Evolutionary conservation across 2,113 vertebrate genomes (phyloP).

Genomic region (Edolisoma coerulescens): DNA sequence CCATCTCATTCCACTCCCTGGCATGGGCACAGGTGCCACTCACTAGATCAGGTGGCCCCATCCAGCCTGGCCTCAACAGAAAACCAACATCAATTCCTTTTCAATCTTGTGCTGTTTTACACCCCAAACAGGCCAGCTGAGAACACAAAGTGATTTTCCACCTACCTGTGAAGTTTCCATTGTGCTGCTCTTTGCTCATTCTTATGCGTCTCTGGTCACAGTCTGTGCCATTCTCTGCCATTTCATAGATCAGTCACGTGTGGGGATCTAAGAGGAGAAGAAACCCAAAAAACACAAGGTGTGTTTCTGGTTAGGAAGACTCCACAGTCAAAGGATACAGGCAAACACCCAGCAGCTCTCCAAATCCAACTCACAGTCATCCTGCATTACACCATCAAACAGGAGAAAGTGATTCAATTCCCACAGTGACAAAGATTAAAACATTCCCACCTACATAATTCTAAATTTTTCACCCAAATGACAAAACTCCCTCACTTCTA

Average conservation of each 20-base stretch:
- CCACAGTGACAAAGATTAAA: constrained; percentile 12
- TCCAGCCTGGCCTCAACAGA: not conserved
- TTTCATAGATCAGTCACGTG: constrained; percentile 76
- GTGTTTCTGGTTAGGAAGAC: not conserved
- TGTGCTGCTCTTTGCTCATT: constrained; percentile 86
- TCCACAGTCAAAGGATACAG: not conserved
- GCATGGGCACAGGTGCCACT: not conserved
- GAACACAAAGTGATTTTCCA: not conserved
- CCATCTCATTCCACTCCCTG: not conserved
- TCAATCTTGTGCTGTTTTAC: not conserved
- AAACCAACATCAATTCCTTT: not conserved
- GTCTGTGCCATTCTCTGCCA: constrained; percentile 93
- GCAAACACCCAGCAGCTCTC: not conserved
- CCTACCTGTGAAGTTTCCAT: constrained; percentile 89
- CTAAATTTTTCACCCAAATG: not conserved
- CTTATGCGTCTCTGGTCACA: constrained; percentile 87
- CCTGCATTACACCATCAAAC: not conserved
- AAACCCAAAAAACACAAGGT: not conserved
- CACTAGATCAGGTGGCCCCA: not conserved
- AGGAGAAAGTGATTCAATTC: not conserved
- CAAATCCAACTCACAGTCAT: not conserved
- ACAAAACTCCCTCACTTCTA: not conserved
- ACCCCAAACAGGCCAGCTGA: not conserved
- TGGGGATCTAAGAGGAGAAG: constrained; percentile 44
- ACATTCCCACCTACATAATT: constrained; percentile 8